Evolutionary conservation across 2,797 vertebrate species (phyloP).

Genomic region (Syndactyla subalaris): DNA sequence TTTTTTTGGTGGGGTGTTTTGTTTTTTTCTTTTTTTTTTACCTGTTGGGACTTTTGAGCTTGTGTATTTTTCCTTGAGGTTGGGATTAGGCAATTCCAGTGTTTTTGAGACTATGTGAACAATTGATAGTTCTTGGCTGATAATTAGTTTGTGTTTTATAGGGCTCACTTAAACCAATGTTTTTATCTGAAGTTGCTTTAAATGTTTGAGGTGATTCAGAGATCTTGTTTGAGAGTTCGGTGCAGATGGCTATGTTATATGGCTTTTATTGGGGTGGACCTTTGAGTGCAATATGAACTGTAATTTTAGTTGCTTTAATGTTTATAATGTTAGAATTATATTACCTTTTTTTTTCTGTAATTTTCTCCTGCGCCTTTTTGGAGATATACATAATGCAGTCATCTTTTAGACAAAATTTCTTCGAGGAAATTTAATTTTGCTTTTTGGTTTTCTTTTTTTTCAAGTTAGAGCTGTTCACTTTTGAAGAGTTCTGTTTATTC

Average conservation of each 20-base stretch:
- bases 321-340: background rate
- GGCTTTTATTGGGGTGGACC: background rate
- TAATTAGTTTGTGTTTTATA: background rate
- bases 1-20: too few relatives aligned
- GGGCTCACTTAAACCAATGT: background rate
- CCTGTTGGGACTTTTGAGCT: background rate
- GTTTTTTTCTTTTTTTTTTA: background rate
- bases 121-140: background rate
- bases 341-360: background rate
- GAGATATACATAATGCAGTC: background rate
- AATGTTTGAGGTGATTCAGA: background rate
- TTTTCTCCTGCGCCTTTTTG: background rate
- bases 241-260: rapidly evolving
- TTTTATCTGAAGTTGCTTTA: background rate
- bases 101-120: background rate
- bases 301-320: background rate
- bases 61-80: background rate
- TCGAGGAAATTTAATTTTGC: background rate
- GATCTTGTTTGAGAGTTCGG: background rate
- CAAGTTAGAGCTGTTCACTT: background rate
- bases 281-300: background rate
- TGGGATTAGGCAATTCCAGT: background rate
- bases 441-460: background rate
- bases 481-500: slow-evolving; percentile 51
- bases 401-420: background rate